phyloP scores from a whole-genome alignment of 2,797 vertebrate species.

The Cossypha niveicapilla region DNA sequence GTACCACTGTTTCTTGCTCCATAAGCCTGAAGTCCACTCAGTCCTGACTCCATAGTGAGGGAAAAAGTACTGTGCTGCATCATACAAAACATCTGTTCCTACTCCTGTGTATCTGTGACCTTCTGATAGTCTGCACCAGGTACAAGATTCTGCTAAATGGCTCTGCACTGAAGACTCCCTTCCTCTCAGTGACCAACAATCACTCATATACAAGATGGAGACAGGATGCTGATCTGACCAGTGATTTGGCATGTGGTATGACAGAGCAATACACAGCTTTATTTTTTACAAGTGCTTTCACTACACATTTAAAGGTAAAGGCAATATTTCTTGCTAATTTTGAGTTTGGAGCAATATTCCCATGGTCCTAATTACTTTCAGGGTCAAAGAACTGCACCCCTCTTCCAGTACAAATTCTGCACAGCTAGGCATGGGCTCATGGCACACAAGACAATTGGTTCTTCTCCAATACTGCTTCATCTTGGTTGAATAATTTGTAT shows the following conservation, averaged over 20 bases:
- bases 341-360: not conserved
- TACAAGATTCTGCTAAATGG: not conserved
- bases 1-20: not conserved
- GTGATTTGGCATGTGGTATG: not conserved
- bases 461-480: not conserved
- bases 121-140: not conserved
- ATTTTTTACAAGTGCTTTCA: not conserved
- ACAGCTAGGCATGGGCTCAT: not conserved
- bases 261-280: not conserved
- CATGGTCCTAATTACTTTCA: not conserved
- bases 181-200: not conserved
- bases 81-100: not conserved
- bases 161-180: not conserved
- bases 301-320: not conserved
- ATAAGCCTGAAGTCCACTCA: not conserved
- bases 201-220: accelerated
- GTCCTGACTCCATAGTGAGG: not conserved
- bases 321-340: not conserved
- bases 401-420: not conserved
- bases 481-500: not conserved
- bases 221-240: not conserved
- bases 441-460: not conserved
- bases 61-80: not conserved
- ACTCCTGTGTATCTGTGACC: not conserved
- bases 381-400: not conserved